Percentiles rank a stretch among this genome's conserved stretches.
Conservation (phyloP, 2,113 vertebrate genomes). For the Sylvietta virens region DNA sequence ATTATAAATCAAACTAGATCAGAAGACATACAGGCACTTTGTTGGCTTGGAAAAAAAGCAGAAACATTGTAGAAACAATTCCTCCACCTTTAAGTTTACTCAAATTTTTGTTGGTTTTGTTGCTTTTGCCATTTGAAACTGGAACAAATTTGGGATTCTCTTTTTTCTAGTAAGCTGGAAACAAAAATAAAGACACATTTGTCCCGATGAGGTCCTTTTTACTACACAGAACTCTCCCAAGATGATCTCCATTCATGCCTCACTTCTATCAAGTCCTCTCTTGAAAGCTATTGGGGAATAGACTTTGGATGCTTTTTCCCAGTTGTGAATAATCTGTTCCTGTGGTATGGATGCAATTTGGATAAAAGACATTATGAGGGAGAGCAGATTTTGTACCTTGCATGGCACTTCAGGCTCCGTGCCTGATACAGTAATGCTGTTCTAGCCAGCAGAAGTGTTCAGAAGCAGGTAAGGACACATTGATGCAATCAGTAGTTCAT, state of each 20-base stretch:
- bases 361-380: background rate
- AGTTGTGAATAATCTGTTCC: background rate
- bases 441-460: background rate
- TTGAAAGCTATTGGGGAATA: background rate
- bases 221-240: background rate
- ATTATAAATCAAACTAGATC: background rate
- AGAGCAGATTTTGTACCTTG: background rate
- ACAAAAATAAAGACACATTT: background rate
- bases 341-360: background rate
- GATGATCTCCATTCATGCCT: background rate
- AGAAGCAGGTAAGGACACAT: background rate
- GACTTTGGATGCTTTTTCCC: background rate
- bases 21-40: background rate
- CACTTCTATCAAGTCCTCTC: background rate
- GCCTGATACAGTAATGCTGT: background rate
- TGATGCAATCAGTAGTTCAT: background rate
- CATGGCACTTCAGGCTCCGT: fast-evolving
- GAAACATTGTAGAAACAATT: background rate
- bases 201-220: background rate
- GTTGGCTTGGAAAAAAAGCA: background rate
- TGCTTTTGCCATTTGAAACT: background rate
- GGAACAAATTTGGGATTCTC: background rate
- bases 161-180: background rate
- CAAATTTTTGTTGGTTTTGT: background rate
- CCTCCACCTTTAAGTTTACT: background rate